phyloP scores from a whole-genome alignment of 2,113 vertebrate genomes.

The Carollia perspicillata region DNA sequence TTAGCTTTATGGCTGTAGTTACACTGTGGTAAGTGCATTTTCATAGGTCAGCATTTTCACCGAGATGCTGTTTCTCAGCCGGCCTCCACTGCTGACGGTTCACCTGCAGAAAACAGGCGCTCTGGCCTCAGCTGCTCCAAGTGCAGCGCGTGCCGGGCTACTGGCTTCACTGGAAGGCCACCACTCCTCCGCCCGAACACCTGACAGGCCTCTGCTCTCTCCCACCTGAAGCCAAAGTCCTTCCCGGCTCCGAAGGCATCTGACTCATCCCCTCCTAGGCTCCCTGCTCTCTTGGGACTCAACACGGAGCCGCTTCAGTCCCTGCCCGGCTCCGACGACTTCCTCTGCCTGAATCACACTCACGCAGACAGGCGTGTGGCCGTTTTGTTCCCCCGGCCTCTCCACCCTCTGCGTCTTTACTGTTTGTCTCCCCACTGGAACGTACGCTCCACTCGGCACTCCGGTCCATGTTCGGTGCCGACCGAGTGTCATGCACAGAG shows the following conservation, averaged over 20 bases:
- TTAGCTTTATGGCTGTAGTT: not conserved
- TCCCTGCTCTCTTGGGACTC: not conserved
- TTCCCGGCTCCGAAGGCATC: not conserved
- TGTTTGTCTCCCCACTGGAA: not conserved
- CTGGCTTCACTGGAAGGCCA: not conserved
- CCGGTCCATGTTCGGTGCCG: not conserved
- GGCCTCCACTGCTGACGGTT: not conserved
- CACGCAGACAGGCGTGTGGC: not conserved
- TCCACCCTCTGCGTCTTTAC: not conserved
- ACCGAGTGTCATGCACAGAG: not conserved
- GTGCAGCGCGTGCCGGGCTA: no score
- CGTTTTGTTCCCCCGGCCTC: not conserved
- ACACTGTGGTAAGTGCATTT: not conserved
- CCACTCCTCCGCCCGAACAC: not conserved
- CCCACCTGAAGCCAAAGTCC: not conserved
- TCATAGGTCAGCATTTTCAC: not conserved
- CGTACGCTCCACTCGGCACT: not conserved
- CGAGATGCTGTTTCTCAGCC: not conserved
- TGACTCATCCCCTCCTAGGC: not conserved
- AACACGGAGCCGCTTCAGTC: fast-evolving
- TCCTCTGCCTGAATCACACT: not conserved
- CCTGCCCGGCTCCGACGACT: fast-evolving
- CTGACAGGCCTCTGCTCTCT: not conserved
- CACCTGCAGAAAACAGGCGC: not conserved
- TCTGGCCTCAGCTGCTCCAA: not conserved